Base-by-base conservation (phyloP, 2,113 vertebrate genomes). In the Strix aluco region DNA sequence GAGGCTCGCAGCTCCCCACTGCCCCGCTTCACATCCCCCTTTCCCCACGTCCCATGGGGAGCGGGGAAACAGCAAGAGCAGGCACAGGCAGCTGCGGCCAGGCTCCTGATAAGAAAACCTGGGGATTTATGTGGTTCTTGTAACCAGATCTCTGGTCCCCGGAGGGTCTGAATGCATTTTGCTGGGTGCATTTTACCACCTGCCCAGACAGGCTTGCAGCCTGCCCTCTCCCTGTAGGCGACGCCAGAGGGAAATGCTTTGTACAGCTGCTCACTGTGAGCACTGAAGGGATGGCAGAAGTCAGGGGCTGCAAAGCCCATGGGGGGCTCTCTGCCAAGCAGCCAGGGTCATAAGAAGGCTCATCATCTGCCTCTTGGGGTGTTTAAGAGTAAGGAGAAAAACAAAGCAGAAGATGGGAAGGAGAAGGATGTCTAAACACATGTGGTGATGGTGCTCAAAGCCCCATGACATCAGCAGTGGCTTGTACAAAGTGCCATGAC, bases 181-280 rank as follows among this genome's bases (percentile, higher is more conserved):
- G 0, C 46, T 27, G 46, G 29, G 71, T 42, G 38, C 0, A 0
- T 80, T 88, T 38, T 80, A 25, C 52, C 81, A 29, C 61, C 74
- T 71, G 82, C 38, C 51, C 0, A 0, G 73, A 38, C 34, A 65
- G 40, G 29, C 11, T 47, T 46, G 34, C 26, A 66, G 22, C 40
- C n/a, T 19, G 4, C 7, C 6, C 8, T 13, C 14, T 81, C n/a
- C 38, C 63, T 9, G 13, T 38, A 42, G 84, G 44, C 62, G 85
- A 22, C 0, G 1, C 12, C 3, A 1, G 46, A 78, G 30, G 32
- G 27, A 74, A 81, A 30, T 0, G 0, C 21, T 57, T 36, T 18
- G 46, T 29, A 3, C 0, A 1, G 47, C 47, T 67, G 21, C 38
- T 52, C 0, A 0, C 9, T 2, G 1, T 14, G 26, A 58, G 26